These are phyloP conservation scores for Plectrocnemia conspersa DNA, from an alignment of 1,140 invertebrate genomes.

Conservation along the genomic window DNA sequence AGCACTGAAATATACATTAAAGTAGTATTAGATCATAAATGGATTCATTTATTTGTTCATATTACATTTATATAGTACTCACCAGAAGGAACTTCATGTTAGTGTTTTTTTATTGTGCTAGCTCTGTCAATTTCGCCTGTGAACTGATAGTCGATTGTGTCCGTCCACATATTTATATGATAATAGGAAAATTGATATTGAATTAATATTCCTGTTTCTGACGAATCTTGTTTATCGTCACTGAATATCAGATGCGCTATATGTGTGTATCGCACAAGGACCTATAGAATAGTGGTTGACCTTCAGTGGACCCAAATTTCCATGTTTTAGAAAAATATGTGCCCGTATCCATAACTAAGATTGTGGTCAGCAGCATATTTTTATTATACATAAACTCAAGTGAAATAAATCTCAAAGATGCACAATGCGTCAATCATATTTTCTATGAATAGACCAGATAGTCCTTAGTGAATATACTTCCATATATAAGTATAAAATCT, in stretches of 20 bases:
- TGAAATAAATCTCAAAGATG: too few species aligned
- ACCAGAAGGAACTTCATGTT: slow-evolving; percentile 5
- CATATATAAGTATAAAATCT: too few species aligned
- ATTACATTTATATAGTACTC: not conserved
- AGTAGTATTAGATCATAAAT: not conserved
- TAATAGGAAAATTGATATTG: slow-evolving; percentile 39
- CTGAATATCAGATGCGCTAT: not conserved
- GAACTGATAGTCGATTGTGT: not conserved
- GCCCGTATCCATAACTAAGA: too few species aligned
- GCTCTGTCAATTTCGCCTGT: not conserved
- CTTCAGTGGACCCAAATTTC: too few species aligned
- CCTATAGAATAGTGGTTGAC: slow-evolving; percentile 10
- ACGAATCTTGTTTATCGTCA: too few species aligned
- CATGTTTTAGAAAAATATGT: too few species aligned
- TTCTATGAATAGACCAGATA: too few species aligned
- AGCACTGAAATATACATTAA: not conserved
- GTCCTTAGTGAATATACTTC: too few species aligned
- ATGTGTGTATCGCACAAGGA: slow-evolving; percentile 12
- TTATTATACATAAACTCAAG: too few species aligned
- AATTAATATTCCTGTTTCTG: too few species aligned
- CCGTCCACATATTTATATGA: slow-evolving; percentile 42
- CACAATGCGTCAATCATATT: too few species aligned
- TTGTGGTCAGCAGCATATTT: too few species aligned
- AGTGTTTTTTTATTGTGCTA: not conserved
- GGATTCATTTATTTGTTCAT: not conserved